A percentile compares a stretch with the other conserved stretches of the same genome.
Conservation (phyloP, 2,113 vertebrate genomes). For the Microcebus ravelobensis region DNA sequence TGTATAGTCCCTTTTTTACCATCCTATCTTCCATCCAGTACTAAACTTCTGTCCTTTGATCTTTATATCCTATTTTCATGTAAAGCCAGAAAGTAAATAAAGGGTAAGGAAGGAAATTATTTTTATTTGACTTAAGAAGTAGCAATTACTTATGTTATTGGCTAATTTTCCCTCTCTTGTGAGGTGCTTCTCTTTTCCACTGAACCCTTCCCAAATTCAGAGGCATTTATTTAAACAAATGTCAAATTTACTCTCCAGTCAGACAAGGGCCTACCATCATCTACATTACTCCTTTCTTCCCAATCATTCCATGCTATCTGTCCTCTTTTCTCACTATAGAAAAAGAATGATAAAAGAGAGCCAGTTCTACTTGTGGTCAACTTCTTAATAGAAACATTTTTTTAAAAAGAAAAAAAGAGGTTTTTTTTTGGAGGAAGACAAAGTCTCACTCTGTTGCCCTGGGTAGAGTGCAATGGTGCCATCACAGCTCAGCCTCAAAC, state of each 20-base stretch:
- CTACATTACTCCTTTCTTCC: background rate
- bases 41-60: background rate
- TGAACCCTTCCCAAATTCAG: background rate
- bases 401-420: background rate
- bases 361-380: slow-evolving; percentile 21
- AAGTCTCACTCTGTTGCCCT: too few species aligned
- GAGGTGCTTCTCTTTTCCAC: background rate
- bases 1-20: background rate
- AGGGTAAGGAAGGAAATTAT: background rate
- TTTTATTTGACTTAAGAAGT: slow-evolving; percentile 26
- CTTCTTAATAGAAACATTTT: background rate
- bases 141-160: background rate
- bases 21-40: background rate
- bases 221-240: slow-evolving; percentile 39
- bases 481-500: too few species aligned
- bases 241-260: background rate
- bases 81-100: slow-evolving; percentile 42
- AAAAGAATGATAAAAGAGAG: background rate
- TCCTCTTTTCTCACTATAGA: background rate
- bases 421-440: too few species aligned
- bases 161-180: background rate
- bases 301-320: background rate
- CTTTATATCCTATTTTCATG: background rate
- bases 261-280: background rate
- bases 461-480: too few species aligned